Evolutionary conservation across 2,888 invertebrate species (phyloP).

Genomic region (Eilema griseolum): DNA sequence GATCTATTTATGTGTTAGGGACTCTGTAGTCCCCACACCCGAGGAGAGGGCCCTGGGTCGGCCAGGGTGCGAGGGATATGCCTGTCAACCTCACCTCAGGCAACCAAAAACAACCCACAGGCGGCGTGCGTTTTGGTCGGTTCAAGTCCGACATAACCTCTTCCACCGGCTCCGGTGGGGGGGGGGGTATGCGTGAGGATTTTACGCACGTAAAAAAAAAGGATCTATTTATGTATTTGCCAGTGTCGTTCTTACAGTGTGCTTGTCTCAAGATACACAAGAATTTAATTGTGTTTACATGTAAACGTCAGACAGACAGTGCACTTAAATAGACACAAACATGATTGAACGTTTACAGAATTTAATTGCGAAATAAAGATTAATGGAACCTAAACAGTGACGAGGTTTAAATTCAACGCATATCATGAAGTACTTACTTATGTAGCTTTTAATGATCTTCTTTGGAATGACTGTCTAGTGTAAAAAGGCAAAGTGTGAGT

Average conservation of each 20-base stretch:
- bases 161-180: too few species aligned
- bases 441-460: not conserved
- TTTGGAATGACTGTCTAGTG: not conserved
- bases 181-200: too few species aligned
- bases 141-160: too few species aligned
- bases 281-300: not conserved
- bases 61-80: too few species aligned
- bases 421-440: not conserved
- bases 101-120: too few species aligned
- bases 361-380: not conserved
- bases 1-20: too few species aligned
- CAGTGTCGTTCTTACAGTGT: not conserved
- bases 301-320: not conserved
- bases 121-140: too few species aligned
- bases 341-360: not conserved
- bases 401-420: constrained; percentile 10
- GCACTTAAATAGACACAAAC: not conserved
- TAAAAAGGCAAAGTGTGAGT: not conserved
- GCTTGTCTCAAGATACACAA: not conserved
- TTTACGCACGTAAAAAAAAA: too few species aligned
- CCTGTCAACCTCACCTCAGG: too few species aligned
- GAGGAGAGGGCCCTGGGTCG: too few species aligned
- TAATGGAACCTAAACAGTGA: not conserved
- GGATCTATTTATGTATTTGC: not conserved
- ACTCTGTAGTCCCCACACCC: too few species aligned